Percentiles rank a stretch among this genome's conserved stretches.
Evolutionary conservation across 2,888 invertebrate genomes (phyloP).

Genomic region (Exocentrus adspersus): DNA sequence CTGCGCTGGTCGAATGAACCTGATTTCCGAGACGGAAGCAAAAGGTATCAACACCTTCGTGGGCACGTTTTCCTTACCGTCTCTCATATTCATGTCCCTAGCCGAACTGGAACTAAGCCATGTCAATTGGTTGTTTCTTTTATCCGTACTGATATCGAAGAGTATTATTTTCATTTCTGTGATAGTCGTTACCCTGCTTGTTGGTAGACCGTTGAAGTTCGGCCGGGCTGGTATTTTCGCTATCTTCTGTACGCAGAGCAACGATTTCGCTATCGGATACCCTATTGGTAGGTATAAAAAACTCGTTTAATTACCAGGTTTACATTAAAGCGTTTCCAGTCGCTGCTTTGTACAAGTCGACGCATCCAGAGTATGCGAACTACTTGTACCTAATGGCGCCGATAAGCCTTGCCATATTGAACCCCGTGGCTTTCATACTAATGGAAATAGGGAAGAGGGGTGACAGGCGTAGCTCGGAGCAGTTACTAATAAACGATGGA

Average conservation of each 20-base stretch:
- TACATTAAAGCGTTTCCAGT: no score
- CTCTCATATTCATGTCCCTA: constrained; percentile 89
- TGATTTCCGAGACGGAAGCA: constrained; percentile 84
- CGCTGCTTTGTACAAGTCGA: constrained; percentile 82
- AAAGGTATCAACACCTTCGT: constrained; percentile 93
- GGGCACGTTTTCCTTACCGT: constrained; percentile 92
- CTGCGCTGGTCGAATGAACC: constrained; percentile 83
- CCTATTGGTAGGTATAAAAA: constrained; percentile 81
- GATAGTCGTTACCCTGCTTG: constrained; percentile 78
- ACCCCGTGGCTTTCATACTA: constrained; percentile 89
- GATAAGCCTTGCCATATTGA: constrained; percentile 90
- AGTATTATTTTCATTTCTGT: constrained; percentile 85
- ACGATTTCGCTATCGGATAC: constrained; percentile 96
- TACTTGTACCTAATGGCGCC: constrained; percentile 95
- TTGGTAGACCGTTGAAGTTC: constrained; percentile 82
- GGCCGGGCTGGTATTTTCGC: constrained; percentile 91
- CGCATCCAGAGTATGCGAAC: constrained; percentile 89
- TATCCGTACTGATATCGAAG: constrained; percentile 87
- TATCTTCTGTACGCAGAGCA: constrained; percentile 96
- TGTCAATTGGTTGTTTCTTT: constrained; percentile 93
- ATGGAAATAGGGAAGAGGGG: constrained; percentile 77
- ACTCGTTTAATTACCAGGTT: background rate
- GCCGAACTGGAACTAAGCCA: constrained; percentile 83
- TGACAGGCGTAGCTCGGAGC: constrained; percentile 51
- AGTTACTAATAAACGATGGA: constrained; percentile 50